Conservation (phyloP, 1,140 invertebrate genomes). For the Prorops nasuta region DNA sequence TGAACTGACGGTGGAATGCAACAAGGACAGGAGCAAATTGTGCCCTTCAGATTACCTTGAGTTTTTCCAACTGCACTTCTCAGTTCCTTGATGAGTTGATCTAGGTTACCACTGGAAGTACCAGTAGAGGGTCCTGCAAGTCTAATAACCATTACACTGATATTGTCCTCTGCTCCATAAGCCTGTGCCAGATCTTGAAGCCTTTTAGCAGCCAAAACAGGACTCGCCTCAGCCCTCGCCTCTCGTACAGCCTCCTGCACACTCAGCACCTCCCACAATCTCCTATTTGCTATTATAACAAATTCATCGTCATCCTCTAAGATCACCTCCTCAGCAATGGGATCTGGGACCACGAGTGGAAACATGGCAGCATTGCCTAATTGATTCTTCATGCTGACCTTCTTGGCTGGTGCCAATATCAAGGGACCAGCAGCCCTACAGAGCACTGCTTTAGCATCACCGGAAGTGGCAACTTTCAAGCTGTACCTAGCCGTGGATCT, state of each 20-base stretch:
- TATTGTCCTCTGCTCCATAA: constrained; percentile 77
- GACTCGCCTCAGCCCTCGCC: constrained; percentile 71
- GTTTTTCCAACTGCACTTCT: constrained; percentile 68
- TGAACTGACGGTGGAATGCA: constrained; percentile 33
- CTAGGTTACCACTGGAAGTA: constrained; percentile 66
- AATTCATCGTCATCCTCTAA: constrained; percentile 80
- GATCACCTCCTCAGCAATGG: constrained; percentile 69
- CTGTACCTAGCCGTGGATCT: constrained; percentile 57
- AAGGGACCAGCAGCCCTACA: constrained; percentile 64
- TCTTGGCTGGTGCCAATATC: constrained; percentile 57
- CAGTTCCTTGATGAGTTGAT: constrained; percentile 73
- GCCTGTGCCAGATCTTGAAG: constrained; percentile 79
- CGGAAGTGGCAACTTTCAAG: constrained; percentile 71
- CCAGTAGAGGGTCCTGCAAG: constrained; percentile 63
- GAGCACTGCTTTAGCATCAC: constrained; percentile 70
- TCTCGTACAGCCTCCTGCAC: constrained; percentile 74
- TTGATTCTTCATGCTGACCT: constrained; percentile 46
- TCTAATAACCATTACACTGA: constrained; percentile 74
- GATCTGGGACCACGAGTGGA: constrained; percentile 70
- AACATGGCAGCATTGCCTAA: constrained; percentile 65
- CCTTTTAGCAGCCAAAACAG: constrained; percentile 75
- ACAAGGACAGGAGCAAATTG: constrained; percentile 53
- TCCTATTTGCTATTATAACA: constrained; percentile 75
- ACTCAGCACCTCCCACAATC: constrained; percentile 74
- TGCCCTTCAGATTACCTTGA: constrained; percentile 47